Percentiles rank a stretch among this genome's conserved stretches.
Conservation (phyloP, 2,888 invertebrate species). For the Aphodius granarius region DNA sequence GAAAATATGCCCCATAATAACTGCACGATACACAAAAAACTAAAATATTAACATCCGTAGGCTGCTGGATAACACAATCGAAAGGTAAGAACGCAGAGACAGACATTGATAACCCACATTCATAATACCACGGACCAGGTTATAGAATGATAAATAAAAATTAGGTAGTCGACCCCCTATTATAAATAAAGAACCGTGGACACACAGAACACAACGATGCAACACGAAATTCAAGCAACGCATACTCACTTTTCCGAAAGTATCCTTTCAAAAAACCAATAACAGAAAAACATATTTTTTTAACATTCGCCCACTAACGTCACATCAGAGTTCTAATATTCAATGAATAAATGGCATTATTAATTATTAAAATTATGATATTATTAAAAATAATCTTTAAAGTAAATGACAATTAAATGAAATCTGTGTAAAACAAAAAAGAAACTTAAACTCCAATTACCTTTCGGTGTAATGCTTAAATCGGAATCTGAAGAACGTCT, state of each 20-base stretch:
- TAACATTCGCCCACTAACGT: background rate
- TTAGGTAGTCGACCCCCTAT: background rate
- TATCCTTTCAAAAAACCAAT: constrained; percentile 53
- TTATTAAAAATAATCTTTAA: constrained; percentile 19
- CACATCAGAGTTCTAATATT: background rate
- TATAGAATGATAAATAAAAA: background rate
- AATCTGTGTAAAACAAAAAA: constrained; percentile 10
- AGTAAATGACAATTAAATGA: constrained; percentile 14
- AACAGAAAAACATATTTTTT: constrained; percentile 32
- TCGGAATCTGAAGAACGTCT: constrained; percentile 92
- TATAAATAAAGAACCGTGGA: background rate
- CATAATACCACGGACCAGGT: background rate
- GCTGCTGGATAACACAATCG: background rate
- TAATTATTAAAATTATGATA: constrained; percentile 17
- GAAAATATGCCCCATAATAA: background rate
- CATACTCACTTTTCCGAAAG: constrained; percentile 62
- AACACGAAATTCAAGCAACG: constrained; percentile 32
- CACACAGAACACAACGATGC: constrained; percentile 34
- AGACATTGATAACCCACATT: background rate
- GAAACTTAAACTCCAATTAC: constrained; percentile 55
- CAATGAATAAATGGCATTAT: constrained; percentile 7
- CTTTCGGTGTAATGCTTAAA: constrained; percentile 90
- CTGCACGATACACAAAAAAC: background rate
- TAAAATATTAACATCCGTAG: background rate
- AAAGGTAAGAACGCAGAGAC: background rate